Base-by-base conservation (phyloP, 1,140 invertebrate species). In the Drosophila teissieri region DNA sequence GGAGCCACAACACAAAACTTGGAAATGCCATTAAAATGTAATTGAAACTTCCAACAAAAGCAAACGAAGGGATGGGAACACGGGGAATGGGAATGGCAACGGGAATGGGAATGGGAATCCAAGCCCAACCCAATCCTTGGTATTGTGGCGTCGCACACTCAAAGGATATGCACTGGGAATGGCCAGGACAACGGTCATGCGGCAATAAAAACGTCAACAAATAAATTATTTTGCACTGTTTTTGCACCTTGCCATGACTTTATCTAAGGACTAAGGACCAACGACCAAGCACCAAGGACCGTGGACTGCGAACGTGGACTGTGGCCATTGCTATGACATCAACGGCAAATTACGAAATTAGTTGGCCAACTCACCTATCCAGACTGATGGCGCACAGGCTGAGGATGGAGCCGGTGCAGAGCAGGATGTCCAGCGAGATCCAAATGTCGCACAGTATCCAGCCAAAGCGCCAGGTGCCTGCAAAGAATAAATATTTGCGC, bases 371-470 rank as follows among this genome's bases (percentile, higher is more conserved):
- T 92, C 73, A 93, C 93, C 93, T 93, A 92, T 98, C 97, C 34
- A 98, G 94, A 69, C 96, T 96, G 86, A 97, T 97, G 86, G 97
- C 95, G 93, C 95, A 96, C 89, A 97, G 92, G 86, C 95, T 95
- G 52, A 97, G 93, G 85, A 97, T 95, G 78, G 96, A 95, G 64
- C 97, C 95, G 3, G 98, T 99, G 92, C 98, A 98, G 1, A 98
- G 95, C 4, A 98, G 94, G 44, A 99, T 96, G 90, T 99, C 98
- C 86, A 98, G 94, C 0, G 97, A 98, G 45, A 98, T 95, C 98
- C 97, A 99, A 56, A 98, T 95, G 83, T 97, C 96, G 91, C 97
- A 98, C 15, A 97, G 93, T 4, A 95, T 93, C 93, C 94, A 94
- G n/a, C 96, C 96, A 3, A 97, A 94, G 75, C 95, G 94, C 96